phyloP scores from a whole-genome alignment of 2,888 invertebrate species.

The Amaurobius ferox region DNA sequence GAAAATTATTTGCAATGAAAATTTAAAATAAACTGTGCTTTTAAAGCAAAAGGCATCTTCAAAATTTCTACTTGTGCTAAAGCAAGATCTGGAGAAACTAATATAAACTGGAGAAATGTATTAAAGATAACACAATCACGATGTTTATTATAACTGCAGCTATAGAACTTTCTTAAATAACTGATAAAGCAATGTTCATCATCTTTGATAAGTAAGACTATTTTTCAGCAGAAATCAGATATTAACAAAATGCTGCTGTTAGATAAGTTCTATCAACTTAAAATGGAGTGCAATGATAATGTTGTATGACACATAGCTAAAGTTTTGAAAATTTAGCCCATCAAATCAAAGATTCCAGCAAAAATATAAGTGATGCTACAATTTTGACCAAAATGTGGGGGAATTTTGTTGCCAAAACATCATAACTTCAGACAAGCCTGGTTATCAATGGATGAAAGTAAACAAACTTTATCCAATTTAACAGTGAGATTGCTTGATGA shows the following conservation, averaged over 20 bases:
- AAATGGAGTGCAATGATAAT: background rate
- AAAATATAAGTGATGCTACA: background rate
- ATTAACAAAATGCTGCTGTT: slow-evolving; percentile 15
- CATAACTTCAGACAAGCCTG: slow-evolving; percentile 9
- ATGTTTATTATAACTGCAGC: slow-evolving; percentile 23
- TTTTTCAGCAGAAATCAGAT: slow-evolving; percentile 20
- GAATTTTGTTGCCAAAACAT: background rate
- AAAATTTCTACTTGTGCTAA: background rate
- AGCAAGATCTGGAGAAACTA: background rate
- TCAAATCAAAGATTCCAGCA: background rate
- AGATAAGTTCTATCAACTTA: slow-evolving; percentile 19
- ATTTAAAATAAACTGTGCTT: slow-evolving; percentile 20
- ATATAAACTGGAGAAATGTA: background rate
- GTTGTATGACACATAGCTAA: background rate
- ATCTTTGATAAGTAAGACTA: background rate
- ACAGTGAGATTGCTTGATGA: slow-evolving; percentile 11
- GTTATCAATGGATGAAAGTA: slow-evolving; percentile 25
- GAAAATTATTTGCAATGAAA: slow-evolving; percentile 13
- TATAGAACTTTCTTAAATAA: slow-evolving; percentile 3
- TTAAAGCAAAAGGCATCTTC: slow-evolving; percentile 24
- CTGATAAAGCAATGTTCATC: background rate
- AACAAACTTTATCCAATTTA: slow-evolving; percentile 14
- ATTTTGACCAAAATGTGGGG: slow-evolving; percentile 8
- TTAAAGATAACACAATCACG: background rate
- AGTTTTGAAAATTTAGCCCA: slow-evolving; percentile 6